Base-by-base conservation (phyloP, 2,888 invertebrate species). In the Pachycephus smyrnensis region DNA sequence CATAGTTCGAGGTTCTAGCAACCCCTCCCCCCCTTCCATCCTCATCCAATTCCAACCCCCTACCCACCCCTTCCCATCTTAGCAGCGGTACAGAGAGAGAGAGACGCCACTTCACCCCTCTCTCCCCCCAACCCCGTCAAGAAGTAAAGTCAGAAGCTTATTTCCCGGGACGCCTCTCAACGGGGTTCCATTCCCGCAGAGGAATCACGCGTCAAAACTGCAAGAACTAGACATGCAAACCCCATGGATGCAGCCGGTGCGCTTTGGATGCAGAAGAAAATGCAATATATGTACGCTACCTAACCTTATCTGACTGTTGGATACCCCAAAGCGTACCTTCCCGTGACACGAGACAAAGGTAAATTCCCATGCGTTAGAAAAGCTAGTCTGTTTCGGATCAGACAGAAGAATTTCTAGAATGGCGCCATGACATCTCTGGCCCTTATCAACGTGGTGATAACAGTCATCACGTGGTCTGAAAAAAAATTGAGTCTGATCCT, bases 111-210 rank as follows among this genome's bases (percentile, higher is more conserved):
- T 23, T 6, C 15, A 4, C 23, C 15, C 37, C 12, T 3, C 69
- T n/a, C 1, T 12, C 71, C 12, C 1, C 3, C 30, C 4, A 32
- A 0, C 71, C 31, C 88, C 31, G 23, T 30, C 85, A 81, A 85
- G 86, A 83, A 83, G 84, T 83, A 84, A 88, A 88, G 84, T 86
- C 86, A 84, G 84, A 85, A 88, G 86, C 85, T 87, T 88, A 87
- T 88, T 88, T 88, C 87, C 85, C 87, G 85, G 77, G 85, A 85
- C 83, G 82, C 84, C 81, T 82, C 83, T 82, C 80, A 75, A 69
- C 76, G 32, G 76, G 31, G 68, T 31, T 55, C 68, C 55, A 33
- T 55, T 68, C 75, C 35, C 68, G 69, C 80, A 75, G 75, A 74
- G 82, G 80, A 86, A 87, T 85, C 84, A 82, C 82, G 80, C 84